Conservation (phyloP, 2,797 vertebrate genomes). For the Leucoraja ocellata region DNA sequence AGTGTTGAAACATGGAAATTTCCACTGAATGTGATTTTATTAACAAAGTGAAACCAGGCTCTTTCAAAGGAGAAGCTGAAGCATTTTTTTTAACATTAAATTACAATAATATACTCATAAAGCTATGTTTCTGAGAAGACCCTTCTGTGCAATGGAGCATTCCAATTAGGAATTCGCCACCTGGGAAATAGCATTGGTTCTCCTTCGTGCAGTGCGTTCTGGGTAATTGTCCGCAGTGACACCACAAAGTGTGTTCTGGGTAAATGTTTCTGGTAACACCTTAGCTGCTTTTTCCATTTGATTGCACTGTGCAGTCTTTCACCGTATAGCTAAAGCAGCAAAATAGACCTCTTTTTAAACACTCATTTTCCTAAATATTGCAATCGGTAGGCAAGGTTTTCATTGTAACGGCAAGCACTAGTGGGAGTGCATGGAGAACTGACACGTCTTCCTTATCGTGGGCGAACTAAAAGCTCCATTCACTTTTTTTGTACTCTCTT, state of each 20-base stretch:
- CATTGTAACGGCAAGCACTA: constrained; percentile 8
- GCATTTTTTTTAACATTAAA: background rate
- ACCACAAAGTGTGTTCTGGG: constrained; percentile 32
- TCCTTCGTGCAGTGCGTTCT: constrained; percentile 5
- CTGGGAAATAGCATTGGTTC: constrained; percentile 24
- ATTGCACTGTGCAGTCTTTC: background rate
- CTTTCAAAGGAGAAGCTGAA: background rate
- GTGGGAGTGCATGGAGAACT: constrained; percentile 17
- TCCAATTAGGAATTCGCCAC: constrained; percentile 27
- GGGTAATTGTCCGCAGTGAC: constrained; percentile 17
- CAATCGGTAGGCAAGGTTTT: constrained; percentile 13
- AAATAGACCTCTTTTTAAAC: constrained; percentile 29
- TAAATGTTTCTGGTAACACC: background rate
- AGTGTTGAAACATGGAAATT: constrained; percentile 19
- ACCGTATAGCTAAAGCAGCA: background rate
- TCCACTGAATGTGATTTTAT: background rate
- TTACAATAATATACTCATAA: constrained; percentile 16
- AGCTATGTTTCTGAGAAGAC: background rate
- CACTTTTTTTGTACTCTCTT: constrained; percentile 32
- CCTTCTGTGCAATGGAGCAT: constrained; percentile 24
- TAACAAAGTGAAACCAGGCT: background rate
- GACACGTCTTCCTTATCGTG: background rate
- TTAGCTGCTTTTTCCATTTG: background rate
- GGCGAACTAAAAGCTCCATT: constrained; percentile 33
- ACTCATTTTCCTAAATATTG: constrained; percentile 2